phyloP scores from a whole-genome alignment of 2,888 invertebrate genomes.

The Hemithea aestivaria region DNA sequence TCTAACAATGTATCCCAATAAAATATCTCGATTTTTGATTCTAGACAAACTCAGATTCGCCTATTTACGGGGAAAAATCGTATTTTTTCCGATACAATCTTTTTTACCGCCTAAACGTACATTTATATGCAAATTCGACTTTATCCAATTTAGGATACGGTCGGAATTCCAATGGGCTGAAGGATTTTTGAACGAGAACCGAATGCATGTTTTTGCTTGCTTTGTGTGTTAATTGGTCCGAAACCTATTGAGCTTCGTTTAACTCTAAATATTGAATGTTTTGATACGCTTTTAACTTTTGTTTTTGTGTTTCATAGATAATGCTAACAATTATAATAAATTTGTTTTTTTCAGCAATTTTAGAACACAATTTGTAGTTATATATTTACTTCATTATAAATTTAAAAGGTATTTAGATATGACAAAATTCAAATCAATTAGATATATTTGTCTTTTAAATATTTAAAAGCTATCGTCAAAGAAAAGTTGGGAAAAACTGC shows the following conservation, averaged over 20 bases:
- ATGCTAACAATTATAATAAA: not conserved
- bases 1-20: no score
- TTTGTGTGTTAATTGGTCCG: conserved; percentile 35
- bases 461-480: no score
- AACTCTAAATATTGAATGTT: conserved; percentile 3
- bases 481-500: no score
- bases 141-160: conserved; percentile 25
- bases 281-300: not conserved
- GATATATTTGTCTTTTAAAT: no score
- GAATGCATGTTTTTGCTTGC: conserved; percentile 23
- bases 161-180: conserved; percentile 23
- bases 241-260: conserved; percentile 24
- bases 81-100: conserved; percentile 34
- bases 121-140: conserved; percentile 29
- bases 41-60: conserved; percentile 27
- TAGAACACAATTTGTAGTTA: no score
- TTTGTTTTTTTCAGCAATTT: not conserved
- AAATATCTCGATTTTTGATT: conserved; percentile 22
- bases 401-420: no score
- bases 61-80: conserved; percentile 27
- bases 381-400: no score
- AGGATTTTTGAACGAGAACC: conserved; percentile 12
- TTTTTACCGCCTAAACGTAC: conserved; percentile 24
- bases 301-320: no score
- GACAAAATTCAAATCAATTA: no score